Evolutionary conservation across 2,797 vertebrate genomes (phyloP).

Genomic region (Psittacula derbiana): DNA sequence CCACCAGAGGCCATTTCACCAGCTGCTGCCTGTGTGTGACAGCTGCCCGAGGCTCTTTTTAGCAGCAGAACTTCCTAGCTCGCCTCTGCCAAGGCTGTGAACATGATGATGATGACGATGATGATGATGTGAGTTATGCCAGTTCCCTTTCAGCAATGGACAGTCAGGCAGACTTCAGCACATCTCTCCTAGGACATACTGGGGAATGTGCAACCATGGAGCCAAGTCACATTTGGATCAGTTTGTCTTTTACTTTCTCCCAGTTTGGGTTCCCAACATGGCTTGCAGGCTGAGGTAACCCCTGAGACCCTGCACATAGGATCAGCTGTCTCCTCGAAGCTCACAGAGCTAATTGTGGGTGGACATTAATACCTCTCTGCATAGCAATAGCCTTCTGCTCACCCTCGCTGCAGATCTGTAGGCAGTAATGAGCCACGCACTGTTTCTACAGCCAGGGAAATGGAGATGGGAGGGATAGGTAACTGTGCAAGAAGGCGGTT

Average conservation of each 20-base stretch:
- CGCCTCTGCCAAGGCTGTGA: background rate
- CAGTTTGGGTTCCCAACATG: background rate
- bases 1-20: background rate
- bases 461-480: background rate
- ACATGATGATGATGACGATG: background rate
- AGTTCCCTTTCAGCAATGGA: background rate
- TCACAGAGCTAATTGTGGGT: background rate
- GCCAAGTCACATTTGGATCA: background rate
- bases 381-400: background rate
- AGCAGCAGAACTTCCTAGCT: background rate
- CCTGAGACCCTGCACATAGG: rapidly evolving
- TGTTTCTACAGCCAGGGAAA: background rate
- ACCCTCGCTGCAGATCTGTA: background rate
- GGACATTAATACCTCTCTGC: background rate
- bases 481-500: background rate
- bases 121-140: background rate
- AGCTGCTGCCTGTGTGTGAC: background rate
- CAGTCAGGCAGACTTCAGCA: background rate
- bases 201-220: background rate
- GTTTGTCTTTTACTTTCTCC: background rate
- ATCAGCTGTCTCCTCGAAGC: rapidly evolving
- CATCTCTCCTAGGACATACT: background rate
- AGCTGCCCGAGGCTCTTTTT: background rate
- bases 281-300: background rate
- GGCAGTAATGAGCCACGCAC: background rate